phyloP scores from a whole-genome alignment of 2,797 vertebrate species.

The Melanotaenia boesemani region DNA sequence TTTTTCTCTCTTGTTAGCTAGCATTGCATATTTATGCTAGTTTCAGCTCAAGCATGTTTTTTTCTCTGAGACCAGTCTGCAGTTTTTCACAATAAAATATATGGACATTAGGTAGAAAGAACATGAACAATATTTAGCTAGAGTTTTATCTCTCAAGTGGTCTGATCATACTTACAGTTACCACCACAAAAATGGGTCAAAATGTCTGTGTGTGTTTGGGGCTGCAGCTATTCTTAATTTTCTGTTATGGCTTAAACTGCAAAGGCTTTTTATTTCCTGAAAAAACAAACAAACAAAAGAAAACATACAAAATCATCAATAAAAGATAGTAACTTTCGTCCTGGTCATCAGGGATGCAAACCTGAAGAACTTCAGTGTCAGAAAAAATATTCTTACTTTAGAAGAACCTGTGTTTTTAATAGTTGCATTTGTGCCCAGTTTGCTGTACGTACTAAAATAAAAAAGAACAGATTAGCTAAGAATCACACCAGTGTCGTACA shows the following conservation, averaged over 20 bases:
- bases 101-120: not conserved
- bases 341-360: not conserved
- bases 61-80: not conserved
- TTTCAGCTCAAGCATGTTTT: not conserved
- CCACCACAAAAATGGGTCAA: not conserved
- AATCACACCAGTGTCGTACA: not conserved
- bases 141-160: conserved; percentile 7
- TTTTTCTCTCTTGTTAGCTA: conserved; percentile 11
- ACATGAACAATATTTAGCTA: not conserved
- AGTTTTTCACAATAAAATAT: conserved; percentile 15
- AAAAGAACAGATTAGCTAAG: not conserved
- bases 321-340: not conserved
- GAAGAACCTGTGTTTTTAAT: not conserved
- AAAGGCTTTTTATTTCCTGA: not conserved
- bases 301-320: not conserved
- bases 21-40: conserved; percentile 10
- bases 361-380: not conserved
- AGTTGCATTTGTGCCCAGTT: not conserved
- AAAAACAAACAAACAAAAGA: not conserved
- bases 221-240: not conserved
- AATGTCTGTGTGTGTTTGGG: not conserved
- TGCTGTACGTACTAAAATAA: not conserved
- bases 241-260: not conserved
- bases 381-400: not conserved
- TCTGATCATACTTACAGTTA: not conserved